A percentile compares a stretch with the other conserved stretches of the same genome.
phyloP scores from a whole-genome alignment of 2,888 invertebrate species.

The Penaeus monodon region DNA sequence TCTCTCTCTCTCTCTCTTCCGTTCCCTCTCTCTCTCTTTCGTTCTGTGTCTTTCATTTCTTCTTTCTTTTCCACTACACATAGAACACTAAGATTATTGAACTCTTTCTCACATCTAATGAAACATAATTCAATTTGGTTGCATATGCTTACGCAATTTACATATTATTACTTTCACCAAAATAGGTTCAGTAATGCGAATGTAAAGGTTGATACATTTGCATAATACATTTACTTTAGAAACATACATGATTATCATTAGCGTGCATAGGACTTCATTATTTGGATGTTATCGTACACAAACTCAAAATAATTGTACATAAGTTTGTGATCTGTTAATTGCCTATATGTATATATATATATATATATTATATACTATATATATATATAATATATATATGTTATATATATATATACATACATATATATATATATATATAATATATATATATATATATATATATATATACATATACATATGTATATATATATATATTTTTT shows the following conservation, averaged over 20 bases:
- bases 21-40: neutral
- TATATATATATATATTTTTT: too few relatives aligned
- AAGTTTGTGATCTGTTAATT: too few relatives aligned
- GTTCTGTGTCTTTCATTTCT: neutral
- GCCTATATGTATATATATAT: too few relatives aligned
- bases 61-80: neutral
- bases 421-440: too few relatives aligned
- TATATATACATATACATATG: too few relatives aligned
- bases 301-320: too few relatives aligned
- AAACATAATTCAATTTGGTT: constrained; percentile 55
- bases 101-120: constrained; percentile 52
- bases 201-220: constrained; percentile 14
- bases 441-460: too few relatives aligned
- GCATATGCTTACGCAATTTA: constrained; percentile 58
- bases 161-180: constrained; percentile 48
- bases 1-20: neutral
- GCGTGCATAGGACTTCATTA: neutral
- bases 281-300: neutral
- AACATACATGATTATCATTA: neutral
- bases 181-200: constrained; percentile 3
- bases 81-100: constrained; percentile 35
- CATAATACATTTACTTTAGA: neutral
- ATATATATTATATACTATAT: too few relatives aligned
- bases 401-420: too few relatives aligned
- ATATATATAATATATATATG: too few relatives aligned